phyloP scores from a whole-genome alignment of 2,113 vertebrate genomes.

The Leptobrachium leishanense region DNA sequence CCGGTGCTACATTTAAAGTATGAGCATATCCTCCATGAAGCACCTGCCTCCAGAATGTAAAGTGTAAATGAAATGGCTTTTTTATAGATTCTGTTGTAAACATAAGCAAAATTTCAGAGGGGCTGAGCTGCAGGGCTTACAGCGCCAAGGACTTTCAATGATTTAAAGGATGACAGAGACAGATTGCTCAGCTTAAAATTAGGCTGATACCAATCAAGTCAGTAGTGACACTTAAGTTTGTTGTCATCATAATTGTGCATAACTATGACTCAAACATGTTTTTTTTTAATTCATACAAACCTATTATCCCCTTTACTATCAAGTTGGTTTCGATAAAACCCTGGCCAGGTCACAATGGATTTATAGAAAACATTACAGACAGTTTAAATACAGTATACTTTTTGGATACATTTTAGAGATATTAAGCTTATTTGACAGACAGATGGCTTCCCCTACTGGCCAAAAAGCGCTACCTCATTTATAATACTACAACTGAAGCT shows the following conservation, averaged over 20 bases:
- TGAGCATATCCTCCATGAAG: slow-evolving; percentile 16
- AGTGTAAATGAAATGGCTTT: slow-evolving; percentile 26
- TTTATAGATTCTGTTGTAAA: slow-evolving; percentile 22
- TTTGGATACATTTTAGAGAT: too few species aligned
- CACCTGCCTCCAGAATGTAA: slow-evolving; percentile 25
- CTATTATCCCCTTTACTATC: too few species aligned
- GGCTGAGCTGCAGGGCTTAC: background rate
- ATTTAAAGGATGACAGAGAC: slow-evolving; percentile 16
- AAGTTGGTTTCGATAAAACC: too few species aligned
- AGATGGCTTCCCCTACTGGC: too few species aligned
- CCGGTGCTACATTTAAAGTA: slow-evolving; percentile 16
- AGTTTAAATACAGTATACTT: too few species aligned
- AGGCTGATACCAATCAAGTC: background rate
- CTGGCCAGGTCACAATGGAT: too few species aligned
- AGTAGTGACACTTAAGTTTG: background rate
- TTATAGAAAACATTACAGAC: too few species aligned
- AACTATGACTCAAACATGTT: slow-evolving; percentile 1
- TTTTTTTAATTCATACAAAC: background rate
- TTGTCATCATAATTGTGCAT: slow-evolving; percentile 15
- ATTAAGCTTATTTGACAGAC: too few species aligned
- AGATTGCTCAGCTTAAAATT: background rate
- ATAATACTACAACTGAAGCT: too few species aligned
- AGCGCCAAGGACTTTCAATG: slow-evolving; percentile 10
- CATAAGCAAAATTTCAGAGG: slow-evolving; percentile 12
- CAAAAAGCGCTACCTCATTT: too few species aligned